Evolutionary conservation across 2,113 vertebrate genomes (phyloP), one percentile per base, ranked within the genome.

Genomic region (Pachypanchax playfairii): DNA sequence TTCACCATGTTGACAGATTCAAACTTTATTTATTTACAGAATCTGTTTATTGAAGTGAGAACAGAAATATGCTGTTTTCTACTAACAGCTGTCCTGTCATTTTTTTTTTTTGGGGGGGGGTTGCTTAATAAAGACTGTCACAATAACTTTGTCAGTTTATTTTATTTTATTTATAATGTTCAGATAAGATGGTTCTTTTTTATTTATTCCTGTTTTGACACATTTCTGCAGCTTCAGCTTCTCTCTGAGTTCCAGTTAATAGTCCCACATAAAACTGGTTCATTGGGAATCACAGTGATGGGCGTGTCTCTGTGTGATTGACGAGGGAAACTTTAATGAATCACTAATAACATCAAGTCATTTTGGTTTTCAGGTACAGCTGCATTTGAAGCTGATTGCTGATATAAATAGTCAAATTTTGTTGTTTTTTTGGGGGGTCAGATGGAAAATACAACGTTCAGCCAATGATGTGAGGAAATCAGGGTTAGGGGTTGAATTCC

Each of bases 91-190:
- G 35, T 79, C 3, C 36, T 53, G 28, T 44, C 59, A n/a, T n/a
- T n/a, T n/a, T n/a, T n/a, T n/a, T n/a, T n/a, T 57, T 22, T 31
- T 25, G 42, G 55, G 67, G 56, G 50, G 18, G 51, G 78, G 63
- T 71, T 77, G 50, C 58, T 77, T 39, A 91, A 91, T 91, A 90
- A 91, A 90, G 15, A 72, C 56, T 80, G 58, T 75, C 18, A n/a
- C n/a, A 49, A 54, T 33, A 65, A 74, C 59, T 56, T 35, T 44
- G 44, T 68, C 36, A 0, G 48, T 20, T 51, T 14, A 25, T 15
- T 53, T 14, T 31, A 2, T 10, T 15, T 65, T 4, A 31, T n/a
- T 47, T 25, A 4, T 25, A 20, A 15, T 39, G 22, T 57, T 68
- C 14, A 2, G 13, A 28, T 15, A 31, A 41, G 26, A 12, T 6